Percentiles rank a stretch among this genome's conserved stretches.
These are phyloP conservation scores for Pandemis heparana DNA, from an alignment of 2,888 invertebrate genomes.

Conservation along the genomic window DNA sequence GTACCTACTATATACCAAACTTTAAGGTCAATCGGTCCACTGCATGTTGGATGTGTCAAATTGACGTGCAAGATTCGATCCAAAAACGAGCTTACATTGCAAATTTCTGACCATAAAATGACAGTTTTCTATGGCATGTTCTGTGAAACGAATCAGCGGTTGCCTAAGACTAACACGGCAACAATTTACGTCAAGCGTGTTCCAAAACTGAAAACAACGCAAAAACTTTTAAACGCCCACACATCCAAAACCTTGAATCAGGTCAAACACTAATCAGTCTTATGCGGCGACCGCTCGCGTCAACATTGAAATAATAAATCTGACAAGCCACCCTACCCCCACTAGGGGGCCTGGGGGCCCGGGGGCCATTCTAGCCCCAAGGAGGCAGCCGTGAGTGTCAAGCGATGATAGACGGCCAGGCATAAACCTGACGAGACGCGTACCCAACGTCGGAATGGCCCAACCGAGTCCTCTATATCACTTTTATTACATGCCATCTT, in stretches of 20 bases:
- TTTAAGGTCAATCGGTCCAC: too few species aligned
- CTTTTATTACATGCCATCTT: constrained; percentile 92
- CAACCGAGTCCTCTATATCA: constrained; percentile 92
- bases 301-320: constrained; percentile 82
- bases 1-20: too few species aligned
- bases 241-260: constrained; percentile 8
- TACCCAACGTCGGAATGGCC: constrained; percentile 90
- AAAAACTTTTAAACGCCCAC: not conserved
- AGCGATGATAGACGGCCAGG: constrained; percentile 89
- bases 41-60: too few species aligned
- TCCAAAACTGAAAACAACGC: too few species aligned
- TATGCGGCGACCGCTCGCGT: constrained; percentile 60
- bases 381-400: constrained; percentile 87
- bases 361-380: constrained; percentile 58
- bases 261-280: constrained; percentile 44
- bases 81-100: too few species aligned
- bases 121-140: too few species aligned
- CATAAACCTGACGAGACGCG: constrained; percentile 91
- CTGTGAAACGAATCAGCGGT: too few species aligned
- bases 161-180: too few species aligned
- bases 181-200: too few species aligned
- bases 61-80: too few species aligned
- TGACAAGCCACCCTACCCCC: constrained; percentile 55
- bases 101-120: too few species aligned
- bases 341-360: constrained; percentile 8